These are phyloP conservation scores for Lomographa bimaculata DNA, from an alignment of 2,888 invertebrate species.

Conservation along the genomic window DNA sequence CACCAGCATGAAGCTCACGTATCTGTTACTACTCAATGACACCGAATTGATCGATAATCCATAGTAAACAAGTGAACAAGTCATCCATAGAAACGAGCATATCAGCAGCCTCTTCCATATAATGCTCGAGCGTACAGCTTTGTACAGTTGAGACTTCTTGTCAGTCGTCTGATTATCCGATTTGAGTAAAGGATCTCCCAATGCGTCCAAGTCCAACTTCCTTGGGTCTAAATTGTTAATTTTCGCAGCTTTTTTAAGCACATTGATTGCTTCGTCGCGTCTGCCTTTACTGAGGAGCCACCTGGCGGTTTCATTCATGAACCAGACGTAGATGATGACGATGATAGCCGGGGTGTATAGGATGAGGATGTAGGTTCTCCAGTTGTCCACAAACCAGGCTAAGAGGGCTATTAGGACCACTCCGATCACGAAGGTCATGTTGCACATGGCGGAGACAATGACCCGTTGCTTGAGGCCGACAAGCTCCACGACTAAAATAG, in stretches of 20 bases:
- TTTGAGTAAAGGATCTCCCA: constrained; percentile 70
- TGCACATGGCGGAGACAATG: constrained; percentile 88
- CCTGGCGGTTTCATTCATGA: constrained; percentile 89
- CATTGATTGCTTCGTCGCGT: constrained; percentile 85
- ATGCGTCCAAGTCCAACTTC: constrained; percentile 68
- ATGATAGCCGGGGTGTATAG: constrained; percentile 88
- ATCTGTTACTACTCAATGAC: constrained; percentile 88
- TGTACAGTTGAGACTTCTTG: constrained; percentile 67
- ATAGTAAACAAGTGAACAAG: constrained; percentile 91
- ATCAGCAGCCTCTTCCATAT: constrained; percentile 84
- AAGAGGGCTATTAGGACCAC: constrained; percentile 88
- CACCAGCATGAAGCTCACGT: constrained; percentile 88
- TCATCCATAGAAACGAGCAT: constrained; percentile 91
- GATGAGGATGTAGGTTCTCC: constrained; percentile 87
- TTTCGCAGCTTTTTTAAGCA: constrained; percentile 85
- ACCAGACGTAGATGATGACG: constrained; percentile 87
- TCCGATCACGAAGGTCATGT: constrained; percentile 90
- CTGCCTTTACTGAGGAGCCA: constrained; percentile 90
- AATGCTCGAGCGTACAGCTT: constrained; percentile 81
- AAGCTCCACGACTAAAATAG: constrained; percentile 87
- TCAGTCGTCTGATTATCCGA: constrained; percentile 56
- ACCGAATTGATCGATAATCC: constrained; percentile 91
- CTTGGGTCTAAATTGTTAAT: constrained; percentile 83
- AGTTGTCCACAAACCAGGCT: constrained; percentile 88
- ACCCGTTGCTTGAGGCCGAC: constrained; percentile 90